Percentiles rank a stretch among this genome's conserved stretches.
phyloP scores from a whole-genome alignment of 92 coral and sea anemone genomes.

The Isaurus tuberculatus region DNA sequence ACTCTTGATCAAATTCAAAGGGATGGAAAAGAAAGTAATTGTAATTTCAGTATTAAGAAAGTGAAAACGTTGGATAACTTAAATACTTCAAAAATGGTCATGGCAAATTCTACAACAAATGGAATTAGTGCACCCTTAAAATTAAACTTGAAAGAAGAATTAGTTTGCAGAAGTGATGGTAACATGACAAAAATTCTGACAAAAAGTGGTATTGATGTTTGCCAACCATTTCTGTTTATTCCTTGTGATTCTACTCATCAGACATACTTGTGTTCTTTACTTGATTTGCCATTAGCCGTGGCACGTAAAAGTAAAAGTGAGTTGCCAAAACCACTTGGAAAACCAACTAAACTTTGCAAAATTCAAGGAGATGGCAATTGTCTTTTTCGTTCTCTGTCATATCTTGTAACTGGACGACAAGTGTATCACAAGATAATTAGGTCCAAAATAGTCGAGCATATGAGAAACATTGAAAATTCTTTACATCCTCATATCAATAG shows the following conservation, averaged over 20 bases:
- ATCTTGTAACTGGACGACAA: slow-evolving; percentile 65
- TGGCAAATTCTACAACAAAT: slow-evolving; percentile 9
- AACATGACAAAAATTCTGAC: slow-evolving; percentile 12
- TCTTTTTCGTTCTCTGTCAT: slow-evolving; percentile 66
- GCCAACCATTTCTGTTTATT: background rate
- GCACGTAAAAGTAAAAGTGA: background rate
- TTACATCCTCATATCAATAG: slow-evolving; percentile 61
- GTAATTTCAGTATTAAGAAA: slow-evolving; percentile 8
- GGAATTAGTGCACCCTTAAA: slow-evolving; percentile 14
- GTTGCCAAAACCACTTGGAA: slow-evolving; percentile 32
- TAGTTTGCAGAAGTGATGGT: slow-evolving; percentile 14
- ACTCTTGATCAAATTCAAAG: slow-evolving; percentile 2
- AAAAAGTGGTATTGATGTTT: background rate
- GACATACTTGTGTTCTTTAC: slow-evolving; percentile 49
- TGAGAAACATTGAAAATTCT: slow-evolving; percentile 57
- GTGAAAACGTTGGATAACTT: slow-evolving; percentile 10
- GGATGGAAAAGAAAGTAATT: slow-evolving; percentile 6
- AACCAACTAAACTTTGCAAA: slow-evolving; percentile 37
- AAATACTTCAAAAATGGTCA: slow-evolving; percentile 12
- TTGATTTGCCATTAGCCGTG: slow-evolving; percentile 45
- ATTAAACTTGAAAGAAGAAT: slow-evolving; percentile 5
- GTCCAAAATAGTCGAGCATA: slow-evolving; percentile 49
- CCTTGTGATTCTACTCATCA: slow-evolving; percentile 26
- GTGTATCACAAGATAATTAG: slow-evolving; percentile 40
- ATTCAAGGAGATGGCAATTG: slow-evolving; percentile 58